Base-by-base conservation (phyloP, 2,113 vertebrate genomes). In the Serinus canaria region DNA sequence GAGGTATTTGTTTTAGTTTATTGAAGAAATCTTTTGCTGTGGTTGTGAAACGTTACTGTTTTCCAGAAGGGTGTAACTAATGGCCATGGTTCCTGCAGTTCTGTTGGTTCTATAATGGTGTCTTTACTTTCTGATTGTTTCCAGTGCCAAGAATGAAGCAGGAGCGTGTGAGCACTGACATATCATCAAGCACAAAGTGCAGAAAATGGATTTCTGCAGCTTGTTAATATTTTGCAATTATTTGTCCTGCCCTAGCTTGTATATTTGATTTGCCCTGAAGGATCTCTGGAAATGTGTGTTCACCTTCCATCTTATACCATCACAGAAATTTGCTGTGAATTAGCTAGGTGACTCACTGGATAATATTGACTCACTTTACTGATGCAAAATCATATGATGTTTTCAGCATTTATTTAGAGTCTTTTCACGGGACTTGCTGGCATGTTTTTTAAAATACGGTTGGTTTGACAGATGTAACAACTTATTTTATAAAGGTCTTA, bases 301-400 rank as follows among this genome's bases (percentile, higher is more conserved):
- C 91, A 68, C 90, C 88, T 68, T 87, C 87, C 46, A 43, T 83
- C 50, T 79, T 94, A 82, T n/a, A 58, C 56, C 83, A 72, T 64
- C 72, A 47, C 41, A 39, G 66, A 67, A 84, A 78, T 87, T 62
- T 69, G 15, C 89, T 46, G 41, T 81, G 83, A 84, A 53, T 85
- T 88, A 76, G 47, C 91, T 35, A 8, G 58, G 69, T 91, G 93
- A 96, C 87, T 95, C 84, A 94, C 72, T 83, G 39, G 64, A 33
- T 89, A 83, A 86, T 90, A 72, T 88, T 87, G 94, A 92, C 68
- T 93, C 86, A 84, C 53, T 90, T 87, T 68, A 85, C 87, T 69
- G 81, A 82, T 83, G 84, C 79, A 92, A 82, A 91, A 84, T 93
- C 59, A 31, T 67, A 50, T 84, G 87, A 91, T 90, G 86, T 73